Conservation (phyloP, 2,797 vertebrate species). For the Acomys russatus region DNA sequence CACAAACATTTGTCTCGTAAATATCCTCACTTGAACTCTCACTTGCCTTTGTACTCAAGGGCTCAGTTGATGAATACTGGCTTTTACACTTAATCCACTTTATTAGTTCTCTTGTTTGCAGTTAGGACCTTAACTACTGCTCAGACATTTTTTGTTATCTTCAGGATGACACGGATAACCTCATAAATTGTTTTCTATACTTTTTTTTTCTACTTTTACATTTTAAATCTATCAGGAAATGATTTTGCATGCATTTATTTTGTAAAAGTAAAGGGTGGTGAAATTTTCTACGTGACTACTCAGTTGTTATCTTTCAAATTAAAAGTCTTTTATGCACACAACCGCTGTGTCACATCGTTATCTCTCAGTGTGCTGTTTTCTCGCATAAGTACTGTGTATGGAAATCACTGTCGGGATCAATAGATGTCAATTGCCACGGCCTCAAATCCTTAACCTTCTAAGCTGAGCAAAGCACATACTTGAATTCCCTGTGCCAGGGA, state of each 20-base stretch:
- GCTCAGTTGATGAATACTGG: neutral
- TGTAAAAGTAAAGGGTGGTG: neutral
- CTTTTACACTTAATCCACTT: conserved; percentile 36
- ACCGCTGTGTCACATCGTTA: neutral
- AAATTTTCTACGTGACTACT: neutral
- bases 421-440: neutral
- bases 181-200: neutral
- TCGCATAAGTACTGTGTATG: neutral
- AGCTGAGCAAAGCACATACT: neutral
- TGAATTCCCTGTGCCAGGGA: neutral
- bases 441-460: neutral
- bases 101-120: neutral
- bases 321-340: neutral
- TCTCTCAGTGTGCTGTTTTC: neutral
- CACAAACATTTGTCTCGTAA: neutral
- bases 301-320: neutral
- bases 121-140: neutral
- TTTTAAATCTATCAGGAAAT: conserved; percentile 32
- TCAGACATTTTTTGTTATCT: neutral
- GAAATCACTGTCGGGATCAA: neutral
- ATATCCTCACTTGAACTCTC: neutral
- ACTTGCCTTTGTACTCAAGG: neutral
- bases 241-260: neutral
- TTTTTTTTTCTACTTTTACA: conserved; percentile 28
- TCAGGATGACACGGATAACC: conserved; percentile 1